Conservation (phyloP, 2,113 vertebrate species). For the Hepsetus odoe region DNA sequence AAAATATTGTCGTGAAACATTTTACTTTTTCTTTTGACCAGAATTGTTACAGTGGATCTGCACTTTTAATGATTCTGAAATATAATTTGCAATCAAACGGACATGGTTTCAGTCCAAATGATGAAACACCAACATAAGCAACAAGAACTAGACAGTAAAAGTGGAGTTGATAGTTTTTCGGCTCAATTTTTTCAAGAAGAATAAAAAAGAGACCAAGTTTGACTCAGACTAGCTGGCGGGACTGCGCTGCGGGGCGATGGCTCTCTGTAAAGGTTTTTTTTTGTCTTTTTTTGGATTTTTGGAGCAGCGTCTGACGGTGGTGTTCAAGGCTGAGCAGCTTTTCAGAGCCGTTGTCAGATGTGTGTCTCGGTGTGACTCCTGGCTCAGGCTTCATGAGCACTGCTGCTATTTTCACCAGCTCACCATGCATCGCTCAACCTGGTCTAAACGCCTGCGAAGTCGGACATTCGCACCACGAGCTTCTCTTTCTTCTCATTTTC, state of each 20-base stretch:
- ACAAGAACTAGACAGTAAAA: no score
- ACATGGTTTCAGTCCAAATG: no score
- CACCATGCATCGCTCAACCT: conserved; percentile 52
- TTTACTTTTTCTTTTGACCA: no score
- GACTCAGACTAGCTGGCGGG: neutral
- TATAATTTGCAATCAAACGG: no score
- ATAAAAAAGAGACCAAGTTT: neutral
- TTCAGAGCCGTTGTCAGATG: conserved; percentile 53
- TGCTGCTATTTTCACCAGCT: conserved; percentile 64
- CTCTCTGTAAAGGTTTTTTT: neutral
- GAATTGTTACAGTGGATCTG: no score
- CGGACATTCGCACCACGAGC: conserved; percentile 25
- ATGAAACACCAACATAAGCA: no score
- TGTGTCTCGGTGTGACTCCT: conserved; percentile 29
- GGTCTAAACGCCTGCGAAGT: conserved; percentile 60
- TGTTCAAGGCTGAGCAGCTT: conserved; percentile 45
- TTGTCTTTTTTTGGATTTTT: neutral
- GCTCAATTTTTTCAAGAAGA: neutral
- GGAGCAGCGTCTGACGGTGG: neutral
- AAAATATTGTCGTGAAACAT: no score
- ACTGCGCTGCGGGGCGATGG: neutral
- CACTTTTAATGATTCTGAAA: no score
- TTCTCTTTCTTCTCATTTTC: neutral
- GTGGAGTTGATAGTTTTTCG: neutral
- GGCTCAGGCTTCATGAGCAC: conserved; percentile 40